Evolutionary conservation across 1,140 invertebrate genomes (phyloP).

Genomic region (Macrotrachela quadricornifera): DNA sequence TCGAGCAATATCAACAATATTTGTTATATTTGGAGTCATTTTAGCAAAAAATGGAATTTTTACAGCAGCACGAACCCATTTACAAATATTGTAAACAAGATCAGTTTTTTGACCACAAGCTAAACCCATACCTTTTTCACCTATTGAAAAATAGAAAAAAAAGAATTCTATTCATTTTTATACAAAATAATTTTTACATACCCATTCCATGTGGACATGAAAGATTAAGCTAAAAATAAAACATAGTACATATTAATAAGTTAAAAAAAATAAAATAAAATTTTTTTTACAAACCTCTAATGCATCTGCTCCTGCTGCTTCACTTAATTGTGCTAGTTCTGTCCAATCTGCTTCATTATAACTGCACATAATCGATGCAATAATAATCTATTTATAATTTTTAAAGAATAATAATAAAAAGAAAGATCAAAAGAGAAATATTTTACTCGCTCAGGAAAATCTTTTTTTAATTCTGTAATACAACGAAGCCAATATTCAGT

Average conservation of each 20-base stretch:
- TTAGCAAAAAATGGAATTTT: slow-evolving; percentile 95
- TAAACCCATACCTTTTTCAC: slow-evolving; percentile 67
- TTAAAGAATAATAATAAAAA: not conserved
- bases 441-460: slow-evolving; percentile 60
- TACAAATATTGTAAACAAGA: slow-evolving; percentile 64
- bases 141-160: too few relatives aligned
- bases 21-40: slow-evolving; percentile 87
- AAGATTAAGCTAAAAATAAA: slow-evolving; percentile 46
- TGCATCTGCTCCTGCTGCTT: slow-evolving; percentile 65
- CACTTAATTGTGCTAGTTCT: slow-evolving; percentile 50
- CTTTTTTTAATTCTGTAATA: slow-evolving; percentile 64
- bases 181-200: slow-evolving; percentile 18
- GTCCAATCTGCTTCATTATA: slow-evolving; percentile 72
- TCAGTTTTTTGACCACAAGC: slow-evolving; percentile 76
- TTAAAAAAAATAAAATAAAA: too few relatives aligned
- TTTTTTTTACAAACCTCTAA: slow-evolving; percentile 39
- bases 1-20: slow-evolving; percentile 62
- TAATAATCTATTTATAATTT: slow-evolving; percentile 46
- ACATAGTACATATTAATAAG: too few relatives aligned
- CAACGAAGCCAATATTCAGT: slow-evolving; percentile 72
- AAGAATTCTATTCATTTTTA: too few relatives aligned
- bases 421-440: slow-evolving; percentile 7
- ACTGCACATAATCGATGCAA: slow-evolving; percentile 87
- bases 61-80: slow-evolving; percentile 60
- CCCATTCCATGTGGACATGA: slow-evolving; percentile 95